Base-by-base conservation (phyloP, 2,113 vertebrate species). In the Varanus komodoensis region DNA sequence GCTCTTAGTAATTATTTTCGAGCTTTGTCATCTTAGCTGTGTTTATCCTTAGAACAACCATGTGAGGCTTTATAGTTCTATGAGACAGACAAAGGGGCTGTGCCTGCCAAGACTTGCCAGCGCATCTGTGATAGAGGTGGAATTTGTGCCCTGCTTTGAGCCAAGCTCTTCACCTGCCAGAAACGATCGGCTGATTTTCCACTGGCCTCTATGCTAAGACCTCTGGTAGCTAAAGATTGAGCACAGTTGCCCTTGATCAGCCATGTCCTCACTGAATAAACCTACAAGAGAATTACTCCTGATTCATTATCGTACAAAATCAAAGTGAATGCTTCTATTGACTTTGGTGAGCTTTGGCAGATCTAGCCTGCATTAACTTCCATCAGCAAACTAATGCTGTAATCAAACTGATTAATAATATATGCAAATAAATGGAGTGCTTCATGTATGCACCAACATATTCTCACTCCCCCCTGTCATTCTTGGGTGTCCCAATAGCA, bases 381-480 rank as follows among this genome's bases (percentile, higher is more conserved):
- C 32, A 52, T 38, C 34, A 81, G 32, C 78, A 81, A 25, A 50
- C 78, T 38, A 8, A 38, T 81, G 32, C 14, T 27, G 21, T 34
- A 81, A 52, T 81, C 64, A 29, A 38, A 69, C 64, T 91, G 92
- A 34, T 91, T 89, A 91, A 89, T 89, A 84, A 92, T 87, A 84
- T 0, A 0, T 88, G 84, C 32, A 88, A 64, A 67, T 52, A 54
- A 34, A 23, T 29, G 2, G 14, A 85, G 89, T 38, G 34, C 90
- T 93, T 88, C 38, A 86, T 94, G 78, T 67, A 93, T 91, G 86
- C 85, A 85, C 75, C 69, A 23, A 61, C 57, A 71, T 91, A 90
- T 44, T 85, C 93, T 90, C 69, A 71, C 87, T 81, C 91, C 74
- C 82, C 91, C 38, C 93, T 92, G 83, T 86, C 90, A 92, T 93